These are phyloP conservation scores for Chloroceryle aenea DNA, from an alignment of 2,113 vertebrate genomes.

Conservation along the genomic window DNA sequence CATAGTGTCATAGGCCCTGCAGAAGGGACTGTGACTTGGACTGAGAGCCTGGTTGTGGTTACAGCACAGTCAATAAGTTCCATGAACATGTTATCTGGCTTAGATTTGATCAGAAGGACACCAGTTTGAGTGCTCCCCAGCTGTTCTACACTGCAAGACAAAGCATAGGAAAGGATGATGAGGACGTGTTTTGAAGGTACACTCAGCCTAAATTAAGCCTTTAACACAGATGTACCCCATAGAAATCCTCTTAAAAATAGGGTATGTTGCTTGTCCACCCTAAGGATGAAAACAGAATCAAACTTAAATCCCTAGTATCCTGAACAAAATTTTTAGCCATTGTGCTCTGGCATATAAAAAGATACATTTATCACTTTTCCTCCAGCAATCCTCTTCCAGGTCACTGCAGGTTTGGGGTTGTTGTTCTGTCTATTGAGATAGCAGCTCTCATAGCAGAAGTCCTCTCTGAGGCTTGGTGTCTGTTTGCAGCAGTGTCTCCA, in stretches of 20 bases:
- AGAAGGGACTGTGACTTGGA: background rate
- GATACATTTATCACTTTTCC: background rate
- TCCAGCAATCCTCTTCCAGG: background rate
- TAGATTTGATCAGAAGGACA: background rate
- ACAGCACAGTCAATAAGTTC: background rate
- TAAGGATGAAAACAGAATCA: background rate
- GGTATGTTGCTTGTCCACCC: rapidly evolving
- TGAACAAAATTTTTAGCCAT: background rate
- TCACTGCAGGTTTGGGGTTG: rapidly evolving
- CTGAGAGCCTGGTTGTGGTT: background rate
- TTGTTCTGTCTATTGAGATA: background rate
- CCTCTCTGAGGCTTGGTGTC: rapidly evolving
- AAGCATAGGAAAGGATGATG: rapidly evolving
- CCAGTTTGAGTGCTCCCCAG: background rate
- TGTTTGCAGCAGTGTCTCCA: background rate
- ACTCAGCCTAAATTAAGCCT: background rate
- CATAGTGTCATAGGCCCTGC: background rate
- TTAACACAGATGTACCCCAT: background rate
- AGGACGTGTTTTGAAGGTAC: background rate
- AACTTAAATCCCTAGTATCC: background rate
- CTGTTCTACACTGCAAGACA: background rate
- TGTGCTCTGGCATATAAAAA: background rate
- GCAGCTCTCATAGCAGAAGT: background rate
- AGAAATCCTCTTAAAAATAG: background rate
- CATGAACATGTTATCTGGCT: background rate